Conservation (phyloP, 1,140 invertebrate species). For the Drosophila mauritiana region DNA sequence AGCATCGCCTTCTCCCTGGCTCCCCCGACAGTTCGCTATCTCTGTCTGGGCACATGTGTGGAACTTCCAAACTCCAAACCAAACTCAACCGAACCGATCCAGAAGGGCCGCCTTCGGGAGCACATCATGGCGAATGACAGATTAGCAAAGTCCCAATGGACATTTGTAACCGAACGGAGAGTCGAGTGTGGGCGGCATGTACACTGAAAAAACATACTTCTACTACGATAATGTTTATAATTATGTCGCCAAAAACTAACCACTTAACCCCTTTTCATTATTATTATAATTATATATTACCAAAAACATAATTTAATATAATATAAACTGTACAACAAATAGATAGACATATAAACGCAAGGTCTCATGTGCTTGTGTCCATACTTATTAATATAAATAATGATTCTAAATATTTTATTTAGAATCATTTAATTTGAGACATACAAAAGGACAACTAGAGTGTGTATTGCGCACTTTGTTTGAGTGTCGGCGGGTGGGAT, state of each 20-base stretch:
- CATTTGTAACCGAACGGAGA: slow-evolving; percentile 79
- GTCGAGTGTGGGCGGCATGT: slow-evolving; percentile 27
- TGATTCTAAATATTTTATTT: no score
- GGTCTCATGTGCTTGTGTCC: no score
- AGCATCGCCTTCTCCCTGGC: not conserved
- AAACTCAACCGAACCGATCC: slow-evolving; percentile 37
- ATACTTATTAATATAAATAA: no score
- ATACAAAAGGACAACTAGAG: no score
- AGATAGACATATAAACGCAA: no score
- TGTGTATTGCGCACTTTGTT: not conserved
- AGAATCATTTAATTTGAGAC: no score
- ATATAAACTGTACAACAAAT: no score
- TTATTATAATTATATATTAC: no score
- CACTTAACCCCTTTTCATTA: not conserved
- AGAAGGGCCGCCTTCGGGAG: slow-evolving; percentile 76
- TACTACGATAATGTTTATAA: not conserved
- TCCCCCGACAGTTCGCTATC: slow-evolving; percentile 9
- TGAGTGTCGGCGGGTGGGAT: slow-evolving; percentile 1
- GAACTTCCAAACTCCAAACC: slow-evolving; percentile 51
- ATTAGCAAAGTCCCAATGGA: slow-evolving; percentile 83
- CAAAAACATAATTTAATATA: no score
- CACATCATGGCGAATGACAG: slow-evolving; percentile 83
- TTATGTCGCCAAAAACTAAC: not conserved
- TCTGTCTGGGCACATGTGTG: slow-evolving; percentile 59
- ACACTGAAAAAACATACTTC: slow-evolving; percentile 4